Evolutionary conservation across 1,140 invertebrate species (phyloP), one percentile per base, ranked within the genome.

Genomic region (Helicorthomorpha holstii): DNA sequence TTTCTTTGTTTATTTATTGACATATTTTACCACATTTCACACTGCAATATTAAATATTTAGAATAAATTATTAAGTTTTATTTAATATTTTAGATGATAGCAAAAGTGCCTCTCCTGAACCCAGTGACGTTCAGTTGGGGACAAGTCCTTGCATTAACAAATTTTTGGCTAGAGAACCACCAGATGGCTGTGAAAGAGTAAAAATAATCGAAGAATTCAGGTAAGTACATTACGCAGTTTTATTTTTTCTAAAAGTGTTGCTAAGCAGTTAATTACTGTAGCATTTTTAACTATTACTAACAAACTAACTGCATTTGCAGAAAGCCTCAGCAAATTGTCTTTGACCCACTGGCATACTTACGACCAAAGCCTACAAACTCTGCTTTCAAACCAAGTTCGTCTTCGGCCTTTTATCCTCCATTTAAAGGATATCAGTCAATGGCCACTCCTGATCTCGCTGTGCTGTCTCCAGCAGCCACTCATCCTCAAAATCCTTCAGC

Each of bases 181-280:
- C 85, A 24, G 84, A 87, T 75, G 85, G 85, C 63, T 89, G 84
- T 75, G 84, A 89, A 72, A 82, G 82, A 70, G 65, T 79, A 50
- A 82, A 80, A 69, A 75, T 76, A 61, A 69, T 73, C 57, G 76
- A 78, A 62, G 76, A 79, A 66, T 66, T 66, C 61, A 76, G 73
- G 76, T 77, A 66, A 63, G 59, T 25, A 19, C 21, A 34, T 34
- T 34, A 34, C n/a, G n/a, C n/a, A n/a, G n/a, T n/a, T n/a, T n/a
- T n/a, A n/a, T n/a, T n/a, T n/a, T n/a, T n/a, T n/a, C n/a, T n/a
- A n/a, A n/a, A n/a, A n/a, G n/a, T n/a, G n/a, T n/a, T n/a, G n/a
- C n/a, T n/a, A n/a, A n/a, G n/a, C n/a, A n/a, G n/a, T n/a, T n/a
- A n/a, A n/a, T n/a, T n/a, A n/a, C n/a, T n/a, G n/a, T n/a, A n/a